Evolutionary conservation across 2,888 invertebrate species (phyloP).

Genomic region (Drosophila buzzatii): DNA sequence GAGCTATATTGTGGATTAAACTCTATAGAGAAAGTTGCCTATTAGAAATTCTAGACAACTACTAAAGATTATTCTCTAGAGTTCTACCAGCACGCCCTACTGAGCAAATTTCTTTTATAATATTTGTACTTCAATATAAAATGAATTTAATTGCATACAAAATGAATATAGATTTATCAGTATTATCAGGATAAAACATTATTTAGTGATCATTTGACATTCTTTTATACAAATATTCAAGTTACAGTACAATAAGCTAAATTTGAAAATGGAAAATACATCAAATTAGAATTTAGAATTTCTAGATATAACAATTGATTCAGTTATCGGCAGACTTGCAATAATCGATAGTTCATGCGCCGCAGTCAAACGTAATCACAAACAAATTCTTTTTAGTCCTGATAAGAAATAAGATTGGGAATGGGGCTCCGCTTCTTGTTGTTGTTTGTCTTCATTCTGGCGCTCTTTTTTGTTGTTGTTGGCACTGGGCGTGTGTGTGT

Average conservation of each 20-base stretch:
- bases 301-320: neutral
- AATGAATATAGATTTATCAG: too few species aligned
- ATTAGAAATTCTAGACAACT: neutral
- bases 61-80: neutral
- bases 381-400: constrained; percentile 33
- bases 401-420: constrained; percentile 52
- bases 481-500: constrained; percentile 16
- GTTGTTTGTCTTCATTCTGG: constrained; percentile 21
- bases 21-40: neutral
- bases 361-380: constrained; percentile 36
- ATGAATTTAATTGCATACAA: too few species aligned
- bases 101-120: too few species aligned
- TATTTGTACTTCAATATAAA: too few species aligned
- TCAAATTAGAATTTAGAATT: neutral
- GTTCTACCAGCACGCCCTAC: neutral
- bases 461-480: constrained; percentile 42
- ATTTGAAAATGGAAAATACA: neutral
- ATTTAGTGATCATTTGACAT: neutral
- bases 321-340: constrained; percentile 12
- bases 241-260: neutral
- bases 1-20: neutral
- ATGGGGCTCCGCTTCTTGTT: constrained; percentile 16
- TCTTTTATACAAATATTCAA: neutral
- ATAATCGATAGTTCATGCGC: constrained; percentile 17
- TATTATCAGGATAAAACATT: neutral